Base-by-base conservation (phyloP, 2,888 invertebrate genomes). In the Heteropelma amictum region DNA sequence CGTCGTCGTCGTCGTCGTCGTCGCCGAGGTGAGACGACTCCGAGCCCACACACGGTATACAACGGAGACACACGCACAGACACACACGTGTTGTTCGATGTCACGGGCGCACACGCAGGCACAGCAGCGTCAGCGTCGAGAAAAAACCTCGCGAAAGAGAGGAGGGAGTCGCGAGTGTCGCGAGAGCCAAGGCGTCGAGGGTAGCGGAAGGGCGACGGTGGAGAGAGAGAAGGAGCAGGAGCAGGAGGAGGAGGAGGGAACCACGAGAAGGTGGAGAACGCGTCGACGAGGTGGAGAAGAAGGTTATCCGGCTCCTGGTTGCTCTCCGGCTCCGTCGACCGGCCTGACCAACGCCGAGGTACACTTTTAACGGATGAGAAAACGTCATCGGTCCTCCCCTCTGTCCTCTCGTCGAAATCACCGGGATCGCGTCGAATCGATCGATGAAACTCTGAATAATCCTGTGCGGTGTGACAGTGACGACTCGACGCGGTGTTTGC, bases 271-370 rank as follows among this genome's bases (percentile, higher is more conserved):
- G 77, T 73, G 76, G 76, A 77, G 73, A 73, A 77, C 73, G 65
- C 74, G 60, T 65, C 73, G 51, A 64, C 73, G 40, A 70, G 70
- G 74, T 75, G 75, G 63, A 75, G 71, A 75, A 75, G 75, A 75
- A 71, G 75, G 75, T 71, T 56, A 71, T 75, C 70, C 54, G 42
- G 73, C 56, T 69, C 63, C 38, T 42, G 74, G 70, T 26, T 70
- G 74, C 65, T 74, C n/a, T n/a, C 58, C 58, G 69, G 30, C 58
- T 64, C 60, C 54, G 69, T 45, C 63, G 73, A 56, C 33, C n/a
- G 17, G 17, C 58, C 40, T 70, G 64, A 68, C 68, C 8, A 2
- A 49, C 35, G 33, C 58, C n/a, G n/a, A n/a, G 58, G 49, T 30
- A 21, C 49, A 68, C 51, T 35, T 60, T 60, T 51, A 51, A 64